Conservation (phyloP, 2,888 invertebrate genomes). For the Troglohyphantes excavatus region DNA sequence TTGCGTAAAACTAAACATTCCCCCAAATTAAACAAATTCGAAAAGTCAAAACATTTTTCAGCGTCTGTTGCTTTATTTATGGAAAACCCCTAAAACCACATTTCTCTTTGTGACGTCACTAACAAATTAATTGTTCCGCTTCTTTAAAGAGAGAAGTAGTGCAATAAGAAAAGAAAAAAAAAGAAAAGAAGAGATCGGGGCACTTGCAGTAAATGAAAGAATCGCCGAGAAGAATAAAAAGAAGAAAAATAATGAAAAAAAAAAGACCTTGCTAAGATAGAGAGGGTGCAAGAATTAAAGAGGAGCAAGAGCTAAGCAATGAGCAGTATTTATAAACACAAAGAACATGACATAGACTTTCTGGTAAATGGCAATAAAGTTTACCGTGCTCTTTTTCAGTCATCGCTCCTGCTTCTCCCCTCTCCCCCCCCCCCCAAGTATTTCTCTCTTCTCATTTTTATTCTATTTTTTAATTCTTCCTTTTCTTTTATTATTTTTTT, state of each 20-base stretch:
- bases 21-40: too few species aligned
- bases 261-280: slow-evolving; percentile 65
- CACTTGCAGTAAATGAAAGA: slow-evolving; percentile 70
- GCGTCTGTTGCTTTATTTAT: neutral
- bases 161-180: slow-evolving; percentile 39
- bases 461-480: slow-evolving; percentile 32
- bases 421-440: too few species aligned
- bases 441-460: slow-evolving; percentile 12
- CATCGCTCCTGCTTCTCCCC: slow-evolving; percentile 29
- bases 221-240: slow-evolving; percentile 44
- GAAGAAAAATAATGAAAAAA: slow-evolving; percentile 34
- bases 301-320: slow-evolving; percentile 70
- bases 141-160: slow-evolving; percentile 59
- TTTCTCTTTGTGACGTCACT: slow-evolving; percentile 72
- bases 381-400: slow-evolving; percentile 77
- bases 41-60: too few species aligned
- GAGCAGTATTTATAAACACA: slow-evolving; percentile 78
- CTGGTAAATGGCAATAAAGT: slow-evolving; percentile 78
- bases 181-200: slow-evolving; percentile 16
- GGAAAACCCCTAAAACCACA: slow-evolving; percentile 58
- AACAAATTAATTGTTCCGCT: slow-evolving; percentile 78
- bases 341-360: slow-evolving; percentile 76
- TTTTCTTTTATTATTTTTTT: slow-evolving; percentile 59
- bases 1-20: too few species aligned
- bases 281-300: slow-evolving; percentile 78